These are phyloP conservation scores for Cydia fagiglandana DNA, from an alignment of 1,140 invertebrate species.

Conservation along the genomic window DNA sequence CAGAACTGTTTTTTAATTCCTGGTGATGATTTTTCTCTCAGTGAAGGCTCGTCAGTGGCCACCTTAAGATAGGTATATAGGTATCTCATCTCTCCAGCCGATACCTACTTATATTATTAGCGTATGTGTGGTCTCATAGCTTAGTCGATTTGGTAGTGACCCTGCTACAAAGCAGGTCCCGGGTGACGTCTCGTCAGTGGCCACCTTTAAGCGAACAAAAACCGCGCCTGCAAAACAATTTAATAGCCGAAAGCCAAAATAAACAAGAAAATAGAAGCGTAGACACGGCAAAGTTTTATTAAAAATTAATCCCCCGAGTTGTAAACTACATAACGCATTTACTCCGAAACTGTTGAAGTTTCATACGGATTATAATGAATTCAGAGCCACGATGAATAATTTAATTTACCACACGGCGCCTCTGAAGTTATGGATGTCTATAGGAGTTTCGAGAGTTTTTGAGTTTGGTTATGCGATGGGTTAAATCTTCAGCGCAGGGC, in stretches of 20 bases:
- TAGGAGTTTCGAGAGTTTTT: not conserved
- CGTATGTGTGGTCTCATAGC: too few species aligned
- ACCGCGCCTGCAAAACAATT: not conserved
- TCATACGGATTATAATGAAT: conserved; percentile 44
- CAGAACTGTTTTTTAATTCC: too few species aligned
- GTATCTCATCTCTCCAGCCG: too few species aligned
- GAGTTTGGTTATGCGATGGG: not conserved
- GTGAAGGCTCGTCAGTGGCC: too few species aligned
- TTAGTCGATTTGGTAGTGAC: too few species aligned
- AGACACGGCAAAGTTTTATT: conserved; percentile 39
- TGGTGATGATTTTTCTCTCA: too few species aligned
- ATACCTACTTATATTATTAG: too few species aligned
- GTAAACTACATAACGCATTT: conserved; percentile 48
- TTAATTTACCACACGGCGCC: conserved; percentile 37
- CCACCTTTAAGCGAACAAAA: not conserved
- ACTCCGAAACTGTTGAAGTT: conserved; percentile 48
- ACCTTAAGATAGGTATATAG: too few species aligned
- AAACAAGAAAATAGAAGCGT: conserved; percentile 24
- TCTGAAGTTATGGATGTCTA: conserved; percentile 6
- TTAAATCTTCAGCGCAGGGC: not conserved
- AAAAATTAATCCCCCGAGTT: conserved; percentile 48
- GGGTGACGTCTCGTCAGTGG: too few species aligned
- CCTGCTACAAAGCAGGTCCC: too few species aligned
- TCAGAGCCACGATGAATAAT: conserved; percentile 45
- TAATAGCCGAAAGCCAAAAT: conserved; percentile 21